These are phyloP conservation scores for Ivindomyrus marchei DNA, from an alignment of 2,113 vertebrate species.

Conservation along the genomic window DNA sequence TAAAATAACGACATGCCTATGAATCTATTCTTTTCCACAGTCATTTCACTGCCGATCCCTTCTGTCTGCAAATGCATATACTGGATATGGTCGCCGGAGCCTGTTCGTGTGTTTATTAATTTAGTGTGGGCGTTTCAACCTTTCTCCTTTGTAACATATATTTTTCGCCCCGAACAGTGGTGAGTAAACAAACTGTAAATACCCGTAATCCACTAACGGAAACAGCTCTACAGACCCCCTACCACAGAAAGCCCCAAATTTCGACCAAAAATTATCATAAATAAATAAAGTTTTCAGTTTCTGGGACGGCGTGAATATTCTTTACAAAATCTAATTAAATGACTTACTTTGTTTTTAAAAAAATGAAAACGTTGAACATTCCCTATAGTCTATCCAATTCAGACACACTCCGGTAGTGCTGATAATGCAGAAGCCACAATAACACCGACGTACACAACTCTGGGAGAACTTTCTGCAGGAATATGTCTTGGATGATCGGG, in stretches of 20 bases:
- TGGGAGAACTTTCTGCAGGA: neutral
- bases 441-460: neutral
- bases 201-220: neutral
- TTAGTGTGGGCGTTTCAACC: neutral
- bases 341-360: neutral
- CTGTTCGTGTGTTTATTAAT: neutral
- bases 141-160: neutral
- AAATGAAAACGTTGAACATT: neutral
- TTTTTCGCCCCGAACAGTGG: neutral
- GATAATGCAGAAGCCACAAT: neutral
- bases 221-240: neutral
- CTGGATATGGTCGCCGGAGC: neutral
- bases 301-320: neutral
- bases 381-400: neutral
- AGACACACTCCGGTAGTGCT: neutral
- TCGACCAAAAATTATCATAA: neutral
- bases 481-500: neutral
- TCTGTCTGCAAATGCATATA: neutral
- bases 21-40: neutral
- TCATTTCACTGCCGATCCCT: neutral
- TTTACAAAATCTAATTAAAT: neutral
- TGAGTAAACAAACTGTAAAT: neutral
- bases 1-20: neutral
- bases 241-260: neutral
- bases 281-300: neutral